phyloP scores from a whole-genome alignment of 2,888 invertebrate genomes.

The Phania funesta region DNA sequence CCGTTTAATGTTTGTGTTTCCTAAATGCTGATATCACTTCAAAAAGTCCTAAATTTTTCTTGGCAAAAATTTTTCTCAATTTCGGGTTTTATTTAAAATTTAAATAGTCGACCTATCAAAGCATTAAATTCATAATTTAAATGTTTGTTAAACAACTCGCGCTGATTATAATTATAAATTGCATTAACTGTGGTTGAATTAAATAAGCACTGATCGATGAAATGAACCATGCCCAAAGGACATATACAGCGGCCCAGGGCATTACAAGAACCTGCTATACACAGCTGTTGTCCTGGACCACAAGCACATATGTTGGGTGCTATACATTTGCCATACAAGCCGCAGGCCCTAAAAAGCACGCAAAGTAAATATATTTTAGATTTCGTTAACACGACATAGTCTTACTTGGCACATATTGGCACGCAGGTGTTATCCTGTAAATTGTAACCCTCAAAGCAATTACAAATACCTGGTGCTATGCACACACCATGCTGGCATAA shows the following conservation, averaged over 20 bases:
- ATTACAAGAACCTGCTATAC: constrained; percentile 73
- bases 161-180: constrained; percentile 67
- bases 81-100: constrained; percentile 48
- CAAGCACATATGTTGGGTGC: constrained; percentile 79
- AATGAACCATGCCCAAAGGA: constrained; percentile 71
- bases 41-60: no score
- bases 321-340: constrained; percentile 75
- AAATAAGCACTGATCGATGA: constrained; percentile 73
- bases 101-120: constrained; percentile 73
- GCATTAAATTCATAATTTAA: constrained; percentile 74
- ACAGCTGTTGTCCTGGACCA: constrained; percentile 70
- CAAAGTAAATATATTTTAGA: background rate
- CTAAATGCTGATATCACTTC: background rate
- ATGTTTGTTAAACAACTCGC: constrained; percentile 69
- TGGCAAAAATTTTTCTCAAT: background rate
- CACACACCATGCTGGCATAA: constrained; percentile 82
- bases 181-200: constrained; percentile 62
- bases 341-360: constrained; percentile 72
- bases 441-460: constrained; percentile 83
- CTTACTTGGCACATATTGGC: constrained; percentile 77
- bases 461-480: constrained; percentile 83
- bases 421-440: constrained; percentile 74
- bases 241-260: constrained; percentile 73
- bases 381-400: background rate
- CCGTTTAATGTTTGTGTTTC: background rate